These are phyloP conservation scores for Benthosema pterotum DNA, from an alignment of 2,797 vertebrate species.

Conservation along the genomic window DNA sequence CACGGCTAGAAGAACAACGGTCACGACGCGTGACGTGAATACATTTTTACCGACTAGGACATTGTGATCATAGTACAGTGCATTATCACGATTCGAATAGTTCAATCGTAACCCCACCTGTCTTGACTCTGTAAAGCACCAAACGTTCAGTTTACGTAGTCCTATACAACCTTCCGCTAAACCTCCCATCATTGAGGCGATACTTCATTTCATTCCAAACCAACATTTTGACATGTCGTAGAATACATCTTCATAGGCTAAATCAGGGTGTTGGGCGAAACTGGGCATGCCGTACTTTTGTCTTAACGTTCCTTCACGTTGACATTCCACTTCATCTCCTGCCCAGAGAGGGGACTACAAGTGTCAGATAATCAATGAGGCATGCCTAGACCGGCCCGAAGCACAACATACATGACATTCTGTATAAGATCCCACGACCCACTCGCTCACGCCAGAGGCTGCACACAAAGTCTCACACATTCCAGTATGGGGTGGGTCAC, in stretches of 20 bases:
- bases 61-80: conserved; percentile 2
- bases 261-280: conserved; percentile 35
- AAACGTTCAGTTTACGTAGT: conserved; percentile 47
- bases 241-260: conserved; percentile 18
- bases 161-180: conserved; percentile 26
- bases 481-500: conserved; percentile 44
- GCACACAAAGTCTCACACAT: conserved; percentile 47
- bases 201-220: conserved; percentile 10
- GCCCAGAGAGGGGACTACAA: conserved; percentile 53
- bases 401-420: conserved; percentile 61
- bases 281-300: conserved; percentile 33
- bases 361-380: conserved; percentile 56
- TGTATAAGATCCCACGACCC: conserved; percentile 41
- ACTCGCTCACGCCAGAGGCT: conserved; percentile 18
- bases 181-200: conserved; percentile 15
- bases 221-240: neutral
- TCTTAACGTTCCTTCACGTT: conserved; percentile 24
- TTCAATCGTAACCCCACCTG: conserved; percentile 21
- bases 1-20: conserved; percentile 42
- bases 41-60: conserved; percentile 36
- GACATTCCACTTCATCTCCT: conserved; percentile 8
- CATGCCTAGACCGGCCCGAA: conserved; percentile 60
- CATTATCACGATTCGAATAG: too few relatives aligned
- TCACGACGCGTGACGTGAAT: conserved; percentile 53
- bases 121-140: conserved; percentile 16